Evolutionary conservation across 2,797 vertebrate species (phyloP).

Genomic region (Hypotaenidia okinawae): DNA sequence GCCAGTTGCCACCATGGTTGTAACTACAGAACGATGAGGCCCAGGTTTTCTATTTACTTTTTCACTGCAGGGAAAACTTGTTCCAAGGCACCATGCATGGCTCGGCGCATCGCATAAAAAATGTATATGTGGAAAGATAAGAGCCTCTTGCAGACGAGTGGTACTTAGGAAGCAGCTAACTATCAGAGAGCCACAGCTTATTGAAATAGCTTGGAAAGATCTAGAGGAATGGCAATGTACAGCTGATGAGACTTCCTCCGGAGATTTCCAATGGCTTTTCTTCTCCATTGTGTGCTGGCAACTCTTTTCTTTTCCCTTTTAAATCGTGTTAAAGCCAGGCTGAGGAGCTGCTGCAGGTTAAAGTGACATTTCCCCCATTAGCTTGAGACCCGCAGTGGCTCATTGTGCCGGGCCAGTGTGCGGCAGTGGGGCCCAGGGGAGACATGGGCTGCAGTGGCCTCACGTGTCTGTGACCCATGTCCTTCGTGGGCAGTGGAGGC

Average conservation of each 20-base stretch:
- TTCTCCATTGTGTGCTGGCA: background rate
- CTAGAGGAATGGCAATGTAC: background rate
- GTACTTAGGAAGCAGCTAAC: background rate
- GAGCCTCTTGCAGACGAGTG: background rate
- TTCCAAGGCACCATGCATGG: background rate
- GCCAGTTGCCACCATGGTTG: background rate
- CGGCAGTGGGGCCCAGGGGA: rapidly evolving
- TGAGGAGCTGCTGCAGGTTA: background rate
- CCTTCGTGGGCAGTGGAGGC: rapidly evolving
- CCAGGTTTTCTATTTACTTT: background rate
- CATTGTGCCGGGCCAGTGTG: rapidly evolving
- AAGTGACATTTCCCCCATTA: background rate
- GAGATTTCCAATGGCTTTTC: background rate
- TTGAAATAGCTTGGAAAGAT: background rate
- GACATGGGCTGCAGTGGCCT: background rate
- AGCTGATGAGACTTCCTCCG: background rate
- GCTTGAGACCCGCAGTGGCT: background rate
- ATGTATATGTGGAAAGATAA: background rate
- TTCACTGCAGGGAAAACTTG: background rate
- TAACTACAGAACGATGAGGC: rapidly evolving
- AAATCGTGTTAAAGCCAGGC: background rate
- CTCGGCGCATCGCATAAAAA: background rate
- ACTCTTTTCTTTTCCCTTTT: background rate
- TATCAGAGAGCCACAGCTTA: background rate
- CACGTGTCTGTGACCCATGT: rapidly evolving